Percentiles rank a stretch among this genome's conserved stretches.
phyloP scores from a whole-genome alignment of 2,113 vertebrate genomes.

The Passer montanus region DNA sequence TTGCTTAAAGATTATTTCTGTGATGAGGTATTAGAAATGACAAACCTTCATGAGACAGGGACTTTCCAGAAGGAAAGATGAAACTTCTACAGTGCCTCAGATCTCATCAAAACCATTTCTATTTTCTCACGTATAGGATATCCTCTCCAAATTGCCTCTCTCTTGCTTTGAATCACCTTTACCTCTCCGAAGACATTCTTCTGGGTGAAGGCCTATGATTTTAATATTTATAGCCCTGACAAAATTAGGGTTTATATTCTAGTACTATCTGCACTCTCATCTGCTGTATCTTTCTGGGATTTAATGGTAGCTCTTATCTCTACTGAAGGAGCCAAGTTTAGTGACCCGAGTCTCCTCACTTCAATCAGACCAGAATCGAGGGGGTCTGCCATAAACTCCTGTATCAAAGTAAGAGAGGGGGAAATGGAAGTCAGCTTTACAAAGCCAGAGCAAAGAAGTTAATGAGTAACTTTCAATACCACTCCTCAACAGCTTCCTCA shows the following conservation, averaged over 20 bases:
- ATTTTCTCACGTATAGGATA: background rate
- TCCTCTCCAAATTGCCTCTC: background rate
- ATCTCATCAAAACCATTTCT: background rate
- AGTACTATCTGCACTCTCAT: background rate
- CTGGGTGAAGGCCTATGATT: background rate
- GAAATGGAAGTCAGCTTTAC: background rate
- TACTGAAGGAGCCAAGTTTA: background rate
- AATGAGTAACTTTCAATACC: background rate
- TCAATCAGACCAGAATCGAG: background rate
- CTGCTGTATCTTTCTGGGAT: background rate
- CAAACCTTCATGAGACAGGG: background rate
- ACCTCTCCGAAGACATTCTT: background rate
- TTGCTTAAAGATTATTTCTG: background rate
- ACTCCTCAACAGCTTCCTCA: background rate
- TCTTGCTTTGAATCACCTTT: background rate
- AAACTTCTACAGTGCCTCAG: background rate
- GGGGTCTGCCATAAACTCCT: background rate
- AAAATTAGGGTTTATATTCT: background rate
- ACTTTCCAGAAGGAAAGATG: background rate
- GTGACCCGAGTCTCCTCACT: background rate
- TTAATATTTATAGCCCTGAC: background rate
- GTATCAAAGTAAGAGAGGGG: background rate
- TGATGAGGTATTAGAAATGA: background rate
- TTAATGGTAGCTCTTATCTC: background rate
- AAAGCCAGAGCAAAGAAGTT: background rate